A percentile compares a stretch with the other conserved stretches of the same genome.
phyloP scores from a whole-genome alignment of 2,888 invertebrate species.

The Nephrotoma flavescens region DNA sequence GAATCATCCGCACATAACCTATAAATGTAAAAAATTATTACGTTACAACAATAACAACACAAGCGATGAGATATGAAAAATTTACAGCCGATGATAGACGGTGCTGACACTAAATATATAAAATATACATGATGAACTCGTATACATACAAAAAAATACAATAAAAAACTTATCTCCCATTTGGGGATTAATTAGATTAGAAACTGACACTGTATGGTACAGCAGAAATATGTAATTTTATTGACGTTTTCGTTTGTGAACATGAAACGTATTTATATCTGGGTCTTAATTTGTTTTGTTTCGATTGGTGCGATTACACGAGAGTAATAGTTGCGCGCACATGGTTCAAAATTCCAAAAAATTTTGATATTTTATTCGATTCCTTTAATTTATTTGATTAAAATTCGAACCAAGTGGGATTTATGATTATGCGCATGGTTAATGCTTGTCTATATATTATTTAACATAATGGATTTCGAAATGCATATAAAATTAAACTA shows the following conservation, averaged over 20 bases:
- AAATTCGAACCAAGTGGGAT: background rate
- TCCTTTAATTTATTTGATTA: background rate
- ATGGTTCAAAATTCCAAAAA: background rate
- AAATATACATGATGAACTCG: background rate
- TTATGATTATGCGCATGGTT: background rate
- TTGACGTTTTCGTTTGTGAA: background rate
- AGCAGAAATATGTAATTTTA: conserved; percentile 1
- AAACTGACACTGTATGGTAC: conserved; percentile 28
- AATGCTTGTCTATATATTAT: background rate
- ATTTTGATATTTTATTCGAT: background rate
- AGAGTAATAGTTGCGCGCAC: background rate
- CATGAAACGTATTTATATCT: background rate
- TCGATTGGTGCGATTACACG: background rate
- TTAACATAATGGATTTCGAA: no score
- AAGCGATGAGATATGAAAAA: background rate
- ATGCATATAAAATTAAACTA: no score
- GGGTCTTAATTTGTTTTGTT: background rate
- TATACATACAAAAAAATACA: background rate
- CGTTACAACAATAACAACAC: background rate
- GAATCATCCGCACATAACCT: no score
- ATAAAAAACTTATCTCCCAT: background rate
- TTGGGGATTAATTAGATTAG: background rate
- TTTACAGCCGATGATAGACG: background rate
- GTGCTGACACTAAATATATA: background rate
- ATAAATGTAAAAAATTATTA: background rate